Base-by-base conservation (phyloP, 2,888 invertebrate species). In the Chalcosyrphus nemorum region DNA sequence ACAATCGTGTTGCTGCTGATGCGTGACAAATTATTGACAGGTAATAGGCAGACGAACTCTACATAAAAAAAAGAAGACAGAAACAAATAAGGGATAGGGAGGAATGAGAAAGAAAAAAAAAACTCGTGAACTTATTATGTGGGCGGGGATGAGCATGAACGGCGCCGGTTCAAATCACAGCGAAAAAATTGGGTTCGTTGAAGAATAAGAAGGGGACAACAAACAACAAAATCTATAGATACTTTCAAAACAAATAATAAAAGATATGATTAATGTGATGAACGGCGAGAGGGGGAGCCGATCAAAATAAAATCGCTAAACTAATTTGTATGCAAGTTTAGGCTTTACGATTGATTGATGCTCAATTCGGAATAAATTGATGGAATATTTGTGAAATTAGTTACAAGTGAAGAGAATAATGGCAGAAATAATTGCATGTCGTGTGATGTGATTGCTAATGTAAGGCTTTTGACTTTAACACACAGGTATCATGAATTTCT, bases 1-100 rank as follows among this genome's bases (percentile, higher is more conserved):
- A 71, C 75, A 71, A 65, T 65, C 75, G 65, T 59, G 65, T 65
- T 41, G 52, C 65, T 52, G 45, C n/a, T 76, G 81, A 71, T 81
- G 75, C 81, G 75, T 81, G 81, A 81, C 75, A 76, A 81, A 76
- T 65, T 81, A 71, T 75, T 70, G 81, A 75, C 75, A 81, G 81
- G 70, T 71, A 76, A 59, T 75, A 70, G 68, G 41, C 35, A 75
- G 63, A 65, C 57, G 35, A 54, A 45, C 41, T 9, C 29, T 24
- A 15, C 13, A 19, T 29, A 2, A 13, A 41, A 63, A 47, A 35
- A 41, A 9, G 7, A 50, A 29, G n/a, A 32, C 9, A 13, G 19
- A 74, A 11, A 3, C 21, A n/a, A n/a, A n/a, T 3, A 56, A 57
- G 56, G 29, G 7, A 47, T 15, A 54, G 56, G 54, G 56, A 75